These are phyloP conservation scores for Drosophila leontia DNA, from an alignment of 1,140 invertebrate genomes.

Conservation along the genomic window DNA sequence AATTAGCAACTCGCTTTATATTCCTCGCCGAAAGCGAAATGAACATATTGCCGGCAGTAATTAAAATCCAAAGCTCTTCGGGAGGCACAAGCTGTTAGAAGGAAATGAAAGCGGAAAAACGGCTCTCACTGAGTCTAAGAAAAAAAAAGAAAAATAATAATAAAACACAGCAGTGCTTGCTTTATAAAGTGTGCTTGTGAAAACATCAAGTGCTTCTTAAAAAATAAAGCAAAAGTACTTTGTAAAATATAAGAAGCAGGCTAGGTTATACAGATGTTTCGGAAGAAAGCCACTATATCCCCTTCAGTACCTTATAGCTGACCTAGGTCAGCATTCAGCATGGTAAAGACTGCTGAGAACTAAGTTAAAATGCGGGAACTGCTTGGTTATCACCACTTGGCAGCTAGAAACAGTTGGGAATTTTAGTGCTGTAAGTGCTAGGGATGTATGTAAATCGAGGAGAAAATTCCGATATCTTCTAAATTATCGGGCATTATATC, in stretches of 20 bases:
- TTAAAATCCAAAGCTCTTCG: slow-evolving; percentile 28
- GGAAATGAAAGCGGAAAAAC: slow-evolving; percentile 28
- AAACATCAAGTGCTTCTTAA: neutral
- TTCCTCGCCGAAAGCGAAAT: slow-evolving; percentile 9
- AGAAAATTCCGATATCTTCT: too few species aligned
- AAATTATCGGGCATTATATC: too few species aligned
- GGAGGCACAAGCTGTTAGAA: slow-evolving; percentile 17
- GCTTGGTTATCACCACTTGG: too few species aligned
- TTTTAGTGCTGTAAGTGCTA: neutral
- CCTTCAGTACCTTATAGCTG: too few species aligned
- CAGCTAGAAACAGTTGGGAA: neutral
- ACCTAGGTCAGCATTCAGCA: neutral
- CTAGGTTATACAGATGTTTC: neutral
- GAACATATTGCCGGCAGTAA: slow-evolving; percentile 43
- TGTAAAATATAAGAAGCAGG: too few species aligned
- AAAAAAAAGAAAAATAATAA: slow-evolving; percentile 13
- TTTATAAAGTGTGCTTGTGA: neutral
- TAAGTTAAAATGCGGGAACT: too few species aligned
- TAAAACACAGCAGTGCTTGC: slow-evolving; percentile 2
- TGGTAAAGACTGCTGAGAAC: too few species aligned
- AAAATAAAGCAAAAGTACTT: neutral
- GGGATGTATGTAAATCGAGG: too few species aligned
- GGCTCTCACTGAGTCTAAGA: slow-evolving; percentile 5
- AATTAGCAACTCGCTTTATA: slow-evolving; percentile 54
- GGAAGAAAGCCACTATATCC: neutral